Evolutionary conservation across 2,888 invertebrate genomes (phyloP).

Genomic region (Hybos culiciformis): DNA sequence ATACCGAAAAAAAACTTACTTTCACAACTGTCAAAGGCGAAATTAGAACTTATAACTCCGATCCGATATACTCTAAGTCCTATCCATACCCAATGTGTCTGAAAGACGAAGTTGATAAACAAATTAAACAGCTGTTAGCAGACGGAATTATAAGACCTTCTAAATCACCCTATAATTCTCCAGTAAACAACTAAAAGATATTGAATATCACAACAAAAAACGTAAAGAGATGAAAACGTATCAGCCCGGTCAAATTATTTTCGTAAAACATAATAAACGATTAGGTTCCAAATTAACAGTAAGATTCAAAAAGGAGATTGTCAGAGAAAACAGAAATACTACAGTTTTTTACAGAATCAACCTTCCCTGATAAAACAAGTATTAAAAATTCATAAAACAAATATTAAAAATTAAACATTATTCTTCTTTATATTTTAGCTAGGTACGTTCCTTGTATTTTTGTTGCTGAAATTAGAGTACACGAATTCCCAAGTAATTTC

Average conservation of each 20-base stretch:
- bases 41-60: constrained; percentile 8
- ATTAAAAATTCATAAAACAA: constrained; percentile 9
- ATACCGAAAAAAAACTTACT: constrained; percentile 3
- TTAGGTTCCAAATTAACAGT: constrained; percentile 11
- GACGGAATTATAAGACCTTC: constrained; percentile 11
- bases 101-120: constrained; percentile 8
- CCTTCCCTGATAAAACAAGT: too few species aligned
- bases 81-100: constrained; percentile 9
- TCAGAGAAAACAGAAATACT: constrained; percentile 7
- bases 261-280: constrained; percentile 9
- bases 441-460: background rate
- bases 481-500: constrained; percentile 10
- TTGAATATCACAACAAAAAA: too few species aligned
- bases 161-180: constrained; percentile 11
- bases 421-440: constrained; percentile 5
- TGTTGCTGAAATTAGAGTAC: too few species aligned
- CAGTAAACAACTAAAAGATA: constrained; percentile 11
- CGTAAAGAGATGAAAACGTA: constrained; percentile 11
- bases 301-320: constrained; percentile 11
- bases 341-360: too few species aligned
- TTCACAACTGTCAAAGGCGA: constrained; percentile 10
- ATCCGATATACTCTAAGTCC: constrained; percentile 9
- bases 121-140: constrained; percentile 5
- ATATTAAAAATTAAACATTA: constrained; percentile 6
- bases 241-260: constrained; percentile 10